Base-by-base conservation (phyloP, 2,113 vertebrate species). In the Deroptyus accipitrinus region DNA sequence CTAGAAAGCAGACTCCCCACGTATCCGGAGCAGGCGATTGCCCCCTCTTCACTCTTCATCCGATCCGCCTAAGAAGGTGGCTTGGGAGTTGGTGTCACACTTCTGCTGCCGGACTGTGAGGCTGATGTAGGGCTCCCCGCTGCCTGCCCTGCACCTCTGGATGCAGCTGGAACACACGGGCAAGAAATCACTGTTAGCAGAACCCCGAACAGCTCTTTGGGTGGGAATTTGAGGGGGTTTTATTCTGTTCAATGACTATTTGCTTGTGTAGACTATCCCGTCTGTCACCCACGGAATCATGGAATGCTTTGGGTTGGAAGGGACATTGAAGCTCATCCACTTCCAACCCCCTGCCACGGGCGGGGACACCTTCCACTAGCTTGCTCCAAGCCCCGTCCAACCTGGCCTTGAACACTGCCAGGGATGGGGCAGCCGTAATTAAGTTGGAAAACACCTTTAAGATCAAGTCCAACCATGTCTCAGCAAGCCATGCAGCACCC, bases 11-110 rank as follows among this genome's bases (percentile, higher is more conserved):
- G 33, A 41, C 39, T 83, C 27, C 59, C 31, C 23, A 0, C 0
- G 1, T 28, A 0, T 44, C 46, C 55, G 64, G 27, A 64, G 61
- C 14, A 68, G 57, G 33, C 63, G 12, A 10, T 37, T 3, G 31
- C n/a, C 16, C 7, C 19, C 16, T 41, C 51, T 46, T 95, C 92
- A 98, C 24, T 98, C 98, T 24, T 98, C 98, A 9, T 98, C 98
- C 0, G 97, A 98, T n/a, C 82, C 93, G 0, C 90, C 95, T 44
- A 98, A 12, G 44, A 98, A 97, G 68, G 97, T 42, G 1, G 70
- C 64, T 5, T 90, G 97, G 80, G 94, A 92, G 24, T 68, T 81
- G 11, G 17, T 61, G 33, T 92, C 83, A 4, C 48, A 9, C n/a
- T 86, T 95, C 3, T 96, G 79, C 67, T 97, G 96, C 91, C 95